A percentile compares a stretch with the other conserved stretches of the same genome.
These are phyloP conservation scores for Vanessa tameamea DNA, from an alignment of 1,140 invertebrate genomes.

Conservation along the genomic window DNA sequence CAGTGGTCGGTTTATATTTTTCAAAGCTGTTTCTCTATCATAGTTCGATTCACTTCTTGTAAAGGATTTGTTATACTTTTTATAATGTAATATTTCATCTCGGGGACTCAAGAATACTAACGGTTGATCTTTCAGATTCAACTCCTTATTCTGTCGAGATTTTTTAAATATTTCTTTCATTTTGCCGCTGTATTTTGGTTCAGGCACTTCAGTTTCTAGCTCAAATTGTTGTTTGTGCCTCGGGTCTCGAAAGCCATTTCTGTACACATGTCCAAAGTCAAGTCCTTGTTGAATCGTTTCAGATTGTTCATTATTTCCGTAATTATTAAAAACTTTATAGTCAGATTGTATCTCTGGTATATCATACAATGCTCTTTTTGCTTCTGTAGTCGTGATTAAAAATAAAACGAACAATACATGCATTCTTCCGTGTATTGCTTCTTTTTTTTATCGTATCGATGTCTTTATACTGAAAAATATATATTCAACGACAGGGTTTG, in stretches of 20 bases:
- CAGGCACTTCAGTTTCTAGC: not conserved
- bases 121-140: not conserved
- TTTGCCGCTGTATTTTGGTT: slow-evolving; percentile 18
- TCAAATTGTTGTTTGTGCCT: slow-evolving; percentile 37
- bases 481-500: slow-evolving; percentile 6
- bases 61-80: slow-evolving; percentile 14
- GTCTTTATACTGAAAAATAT: slow-evolving; percentile 27
- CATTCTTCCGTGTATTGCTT: slow-evolving; percentile 22
- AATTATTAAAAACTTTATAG: not conserved
- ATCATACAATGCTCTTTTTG: slow-evolving; percentile 4
- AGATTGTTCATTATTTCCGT: not conserved
- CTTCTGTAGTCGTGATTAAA: not conserved
- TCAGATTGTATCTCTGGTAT: not conserved
- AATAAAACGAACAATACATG: slow-evolving; percentile 4
- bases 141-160: not conserved
- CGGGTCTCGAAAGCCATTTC: slow-evolving; percentile 26
- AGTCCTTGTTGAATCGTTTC: slow-evolving; percentile 18
- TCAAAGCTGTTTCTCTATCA: not conserved
- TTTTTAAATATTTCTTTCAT: not conserved
- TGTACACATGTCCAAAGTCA: slow-evolving; percentile 44
- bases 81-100: slow-evolving; percentile 40
- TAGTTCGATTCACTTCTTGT: not conserved
- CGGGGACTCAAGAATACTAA: slow-evolving; percentile 35
- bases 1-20: not conserved
- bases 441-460: slow-evolving; percentile 17